Evolutionary conservation across 2,113 vertebrate genomes (phyloP).

Genomic region (Chrysochloris asiatica): DNA sequence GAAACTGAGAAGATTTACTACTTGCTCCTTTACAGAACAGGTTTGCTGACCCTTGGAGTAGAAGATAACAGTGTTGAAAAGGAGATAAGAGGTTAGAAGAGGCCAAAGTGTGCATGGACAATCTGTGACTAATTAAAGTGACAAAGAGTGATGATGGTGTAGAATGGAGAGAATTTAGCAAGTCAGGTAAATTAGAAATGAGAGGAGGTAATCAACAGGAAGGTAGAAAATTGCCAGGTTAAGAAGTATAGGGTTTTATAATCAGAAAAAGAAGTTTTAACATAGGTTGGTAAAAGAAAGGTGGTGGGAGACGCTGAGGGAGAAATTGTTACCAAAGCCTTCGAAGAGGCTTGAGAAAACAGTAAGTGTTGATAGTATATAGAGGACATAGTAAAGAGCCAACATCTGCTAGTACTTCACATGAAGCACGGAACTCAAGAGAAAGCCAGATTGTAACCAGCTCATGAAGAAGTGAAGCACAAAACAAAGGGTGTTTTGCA

Average conservation of each 20-base stretch:
- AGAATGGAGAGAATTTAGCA: background rate
- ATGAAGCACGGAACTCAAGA: background rate
- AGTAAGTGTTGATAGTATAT: background rate
- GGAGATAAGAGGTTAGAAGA: background rate
- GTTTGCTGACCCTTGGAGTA: background rate
- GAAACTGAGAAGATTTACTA: background rate
- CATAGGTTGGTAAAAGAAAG: background rate
- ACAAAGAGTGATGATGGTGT: accelerated
- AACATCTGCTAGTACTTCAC: background rate
- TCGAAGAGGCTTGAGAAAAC: background rate
- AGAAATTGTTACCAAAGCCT: background rate
- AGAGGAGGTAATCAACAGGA: too few relatives aligned
- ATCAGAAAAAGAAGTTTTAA: background rate
- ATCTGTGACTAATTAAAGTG: background rate
- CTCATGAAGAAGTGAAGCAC: background rate
- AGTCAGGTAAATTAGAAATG: background rate
- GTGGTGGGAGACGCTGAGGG: background rate
- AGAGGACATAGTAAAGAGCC: background rate
- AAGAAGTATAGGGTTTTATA: background rate
- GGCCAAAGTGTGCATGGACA: background rate
- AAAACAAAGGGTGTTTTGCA: background rate
- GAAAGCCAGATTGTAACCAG: background rate
- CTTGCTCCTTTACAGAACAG: background rate
- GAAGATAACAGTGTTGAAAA: background rate
- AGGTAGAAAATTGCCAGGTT: background rate